Evolutionary conservation across 2,888 invertebrate genomes (phyloP), one percentile per base, ranked within the genome.

Genomic region (Alsophila aescularia): DNA sequence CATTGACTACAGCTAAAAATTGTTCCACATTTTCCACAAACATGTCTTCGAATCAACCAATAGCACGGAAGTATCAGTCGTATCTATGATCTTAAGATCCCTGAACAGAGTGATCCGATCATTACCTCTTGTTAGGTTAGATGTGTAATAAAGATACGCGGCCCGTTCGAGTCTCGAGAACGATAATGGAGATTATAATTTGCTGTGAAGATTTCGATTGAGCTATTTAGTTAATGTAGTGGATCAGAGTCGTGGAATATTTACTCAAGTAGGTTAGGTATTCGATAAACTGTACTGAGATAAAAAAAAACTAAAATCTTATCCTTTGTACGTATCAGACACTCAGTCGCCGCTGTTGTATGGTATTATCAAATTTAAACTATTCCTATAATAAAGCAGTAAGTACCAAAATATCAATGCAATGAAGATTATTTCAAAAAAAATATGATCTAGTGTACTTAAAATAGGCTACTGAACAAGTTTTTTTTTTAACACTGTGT

Each of bases 71-170:
- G 59, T 64, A 56, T 60, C 44, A 42, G 35, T n/a, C 51, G 21
- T 58, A 62, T 58, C 60, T 27, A 40, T 43, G 48, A 68, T 73
- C 60, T 60, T 58, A 44, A 57, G 61, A 64, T 64, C 57, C 50
- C 37, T 18, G 32, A 10, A 13, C 10, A 1, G 12, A 12, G 12
- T 12, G 45, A 45, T 45, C 66, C 43, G 65, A 64, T 65, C 61
- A 55, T 64, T 66, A 70, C 58, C 58, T 58, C 62, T 60, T 50
- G 58, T 55, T 59, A 50, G 58, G 52, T 57, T 60, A 66, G 75
- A 75, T 72, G 24, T 39, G 59, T 64, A 54, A 51, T 69, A 67
- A 64, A 69, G 71, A 72, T 72, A 62, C 15, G 48, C 34, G 44
- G 24, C 47, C 32, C 21, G 27, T 53, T 53, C 47, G 36, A 29